Evolutionary conservation across 2,888 invertebrate genomes (phyloP).

Genomic region (Halictus quadricinctus): DNA sequence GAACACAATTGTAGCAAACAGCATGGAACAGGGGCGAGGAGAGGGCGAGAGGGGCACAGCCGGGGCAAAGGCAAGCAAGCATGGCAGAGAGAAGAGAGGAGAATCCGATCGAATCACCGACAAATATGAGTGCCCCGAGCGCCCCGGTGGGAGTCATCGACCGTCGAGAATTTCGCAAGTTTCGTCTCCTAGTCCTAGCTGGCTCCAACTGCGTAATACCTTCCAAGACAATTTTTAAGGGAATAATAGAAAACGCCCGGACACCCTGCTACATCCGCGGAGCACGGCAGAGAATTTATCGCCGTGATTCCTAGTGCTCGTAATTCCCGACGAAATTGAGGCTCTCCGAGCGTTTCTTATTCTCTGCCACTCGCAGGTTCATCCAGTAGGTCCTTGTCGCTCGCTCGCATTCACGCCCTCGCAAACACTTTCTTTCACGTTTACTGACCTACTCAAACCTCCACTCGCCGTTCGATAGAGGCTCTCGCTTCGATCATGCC

Average conservation of each 20-base stretch:
- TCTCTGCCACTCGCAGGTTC: background rate
- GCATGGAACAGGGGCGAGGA: slow-evolving; percentile 38
- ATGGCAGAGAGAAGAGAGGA: slow-evolving; percentile 14
- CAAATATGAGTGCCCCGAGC: slow-evolving; percentile 67
- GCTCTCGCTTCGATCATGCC: no score
- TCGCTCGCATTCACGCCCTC: background rate
- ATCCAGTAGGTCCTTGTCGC: background rate
- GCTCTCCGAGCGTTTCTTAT: background rate
- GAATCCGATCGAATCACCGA: slow-evolving; percentile 69
- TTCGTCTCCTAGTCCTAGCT: slow-evolving; percentile 31
- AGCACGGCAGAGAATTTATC: slow-evolving; percentile 17
- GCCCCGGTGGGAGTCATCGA: slow-evolving; percentile 63
- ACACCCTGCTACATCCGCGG: background rate
- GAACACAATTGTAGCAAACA: slow-evolving; percentile 44
- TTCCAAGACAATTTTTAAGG: slow-evolving; percentile 36
- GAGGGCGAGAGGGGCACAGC: background rate
- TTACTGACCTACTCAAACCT: background rate
- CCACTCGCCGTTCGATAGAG: background rate
- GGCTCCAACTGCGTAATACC: slow-evolving; percentile 40
- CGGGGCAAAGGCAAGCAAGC: background rate
- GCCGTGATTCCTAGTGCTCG: background rate
- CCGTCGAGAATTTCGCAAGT: slow-evolving; percentile 58
- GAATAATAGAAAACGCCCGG: slow-evolving; percentile 47
- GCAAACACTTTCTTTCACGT: background rate
- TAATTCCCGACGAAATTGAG: background rate